Evolutionary conservation across 2,888 invertebrate genomes (phyloP), one percentile per base, ranked within the genome.

Genomic region (Leptopterna dolabrata): DNA sequence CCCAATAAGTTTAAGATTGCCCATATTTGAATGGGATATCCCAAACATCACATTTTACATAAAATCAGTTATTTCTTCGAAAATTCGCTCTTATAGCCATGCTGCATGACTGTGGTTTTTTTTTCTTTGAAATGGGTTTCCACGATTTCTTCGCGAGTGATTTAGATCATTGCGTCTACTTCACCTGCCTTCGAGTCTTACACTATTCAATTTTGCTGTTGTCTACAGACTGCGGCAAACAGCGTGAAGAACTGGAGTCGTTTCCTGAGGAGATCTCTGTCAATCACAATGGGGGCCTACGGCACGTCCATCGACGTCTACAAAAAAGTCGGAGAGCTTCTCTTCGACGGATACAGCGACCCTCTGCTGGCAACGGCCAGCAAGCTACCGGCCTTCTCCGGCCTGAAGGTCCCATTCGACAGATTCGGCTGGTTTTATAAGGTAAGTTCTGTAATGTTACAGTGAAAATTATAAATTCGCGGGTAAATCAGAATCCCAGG

Each of bases 371-470:
- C 93, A 89, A 90, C 95, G 88, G 93, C 93, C 63, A 86, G 92
- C 70, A 91, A 93, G 90, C 89, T 95, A 0, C 89, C 89, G 55
- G 92, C 95, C 89, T 90, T 94, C 30, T 92, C 93, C 0, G 90
- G 90, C 13, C 63, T 90, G 6, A 88, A 94, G 14, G 89, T 92
- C 0, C 93, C 96, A 90, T 95, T 93, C 90, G 94, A 94, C 45
- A 95, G 94, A 90, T 97, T 98, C 92, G 98, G 96, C 13, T 97
- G 97, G 96, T 96, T 98, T 91, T 95, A 95, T 91, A 92, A 92
- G 85, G 96, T 96, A 91, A 94, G 94, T 93, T 36, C 19, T 30
- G 29, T 14, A 13, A 11, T 3, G n/a, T 6, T 16, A 47, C 14
- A 47, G 47, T 14, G 47, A 47, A 47, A 14, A 47, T 47, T 47